These are phyloP conservation scores for Microcebus ravelobensis DNA, from an alignment of 2,113 vertebrate genomes.

Conservation along the genomic window DNA sequence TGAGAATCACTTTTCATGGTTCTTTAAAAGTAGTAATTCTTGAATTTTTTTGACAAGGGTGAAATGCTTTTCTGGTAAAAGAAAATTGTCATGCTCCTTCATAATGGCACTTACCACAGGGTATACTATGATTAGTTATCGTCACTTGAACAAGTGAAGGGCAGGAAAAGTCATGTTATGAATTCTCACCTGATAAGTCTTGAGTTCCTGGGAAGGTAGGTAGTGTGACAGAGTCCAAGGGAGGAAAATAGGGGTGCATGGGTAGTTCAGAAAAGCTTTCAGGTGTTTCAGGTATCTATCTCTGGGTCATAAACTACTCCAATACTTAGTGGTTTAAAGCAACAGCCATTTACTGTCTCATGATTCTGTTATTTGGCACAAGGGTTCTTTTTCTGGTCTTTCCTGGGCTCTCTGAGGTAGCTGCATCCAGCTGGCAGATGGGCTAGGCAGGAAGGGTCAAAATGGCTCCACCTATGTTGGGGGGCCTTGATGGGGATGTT, in stretches of 20 bases:
- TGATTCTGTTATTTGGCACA: neutral
- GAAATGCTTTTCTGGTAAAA: neutral
- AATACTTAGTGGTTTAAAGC: neutral
- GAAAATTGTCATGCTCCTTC: neutral
- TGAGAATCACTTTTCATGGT: neutral
- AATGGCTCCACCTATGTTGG: neutral
- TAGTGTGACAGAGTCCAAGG: neutral
- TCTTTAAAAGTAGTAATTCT: conserved; percentile 9
- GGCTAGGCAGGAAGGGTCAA: neutral
- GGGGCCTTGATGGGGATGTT: neutral
- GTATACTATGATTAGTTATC: neutral
- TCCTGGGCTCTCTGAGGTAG: neutral
- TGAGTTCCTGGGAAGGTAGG: neutral
- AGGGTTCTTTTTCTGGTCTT: neutral
- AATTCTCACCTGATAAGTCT: neutral
- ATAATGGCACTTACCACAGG: neutral
- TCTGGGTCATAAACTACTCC: neutral
- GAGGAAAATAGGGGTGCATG: neutral
- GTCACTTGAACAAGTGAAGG: neutral
- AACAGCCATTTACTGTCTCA: neutral
- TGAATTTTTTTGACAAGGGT: neutral
- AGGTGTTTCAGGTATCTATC: neutral
- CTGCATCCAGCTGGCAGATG: neutral
- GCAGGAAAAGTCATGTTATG: neutral
- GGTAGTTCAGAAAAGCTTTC: neutral